phyloP scores from a whole-genome alignment of 2,888 invertebrate species.

The Mythimna impura region DNA sequence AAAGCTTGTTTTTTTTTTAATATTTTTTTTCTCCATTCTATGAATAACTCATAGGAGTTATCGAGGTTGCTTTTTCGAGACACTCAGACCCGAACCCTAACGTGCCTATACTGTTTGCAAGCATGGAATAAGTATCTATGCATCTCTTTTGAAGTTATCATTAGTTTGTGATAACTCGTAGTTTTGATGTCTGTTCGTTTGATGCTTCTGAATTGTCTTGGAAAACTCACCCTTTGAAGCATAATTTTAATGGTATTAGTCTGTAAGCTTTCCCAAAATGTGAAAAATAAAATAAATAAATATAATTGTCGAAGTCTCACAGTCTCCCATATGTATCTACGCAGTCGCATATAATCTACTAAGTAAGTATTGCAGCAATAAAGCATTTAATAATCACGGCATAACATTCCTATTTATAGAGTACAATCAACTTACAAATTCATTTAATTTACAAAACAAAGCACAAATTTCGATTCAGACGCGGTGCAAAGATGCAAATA shows the following conservation, averaged over 20 bases:
- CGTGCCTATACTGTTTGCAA: background rate
- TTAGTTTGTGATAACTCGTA: background rate
- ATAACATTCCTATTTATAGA: conserved; percentile 34
- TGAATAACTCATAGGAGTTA: no score
- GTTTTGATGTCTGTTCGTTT: background rate
- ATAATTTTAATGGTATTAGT: no score
- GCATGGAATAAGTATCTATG: background rate
- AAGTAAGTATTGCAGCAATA: background rate
- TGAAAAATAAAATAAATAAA: no score
- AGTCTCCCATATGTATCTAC: background rate
- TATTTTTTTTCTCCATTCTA: no score
- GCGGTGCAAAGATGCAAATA: conserved; percentile 66
- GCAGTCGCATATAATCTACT: background rate
- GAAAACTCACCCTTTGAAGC: background rate
- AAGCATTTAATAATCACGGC: background rate
- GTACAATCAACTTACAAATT: conserved; percentile 23
- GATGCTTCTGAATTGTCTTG: background rate
- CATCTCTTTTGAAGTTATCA: background rate
- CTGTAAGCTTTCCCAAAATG: no score
- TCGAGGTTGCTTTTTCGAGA: no score
- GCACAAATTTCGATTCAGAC: conserved; percentile 46
- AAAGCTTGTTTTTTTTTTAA: no score
- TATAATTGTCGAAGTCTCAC: background rate
- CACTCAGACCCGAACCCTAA: no score
- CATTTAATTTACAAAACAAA: conserved; percentile 50